These are phyloP conservation scores for Herpetotheres cachinnans DNA, from an alignment of 2,113 vertebrate genomes.

Conservation along the genomic window DNA sequence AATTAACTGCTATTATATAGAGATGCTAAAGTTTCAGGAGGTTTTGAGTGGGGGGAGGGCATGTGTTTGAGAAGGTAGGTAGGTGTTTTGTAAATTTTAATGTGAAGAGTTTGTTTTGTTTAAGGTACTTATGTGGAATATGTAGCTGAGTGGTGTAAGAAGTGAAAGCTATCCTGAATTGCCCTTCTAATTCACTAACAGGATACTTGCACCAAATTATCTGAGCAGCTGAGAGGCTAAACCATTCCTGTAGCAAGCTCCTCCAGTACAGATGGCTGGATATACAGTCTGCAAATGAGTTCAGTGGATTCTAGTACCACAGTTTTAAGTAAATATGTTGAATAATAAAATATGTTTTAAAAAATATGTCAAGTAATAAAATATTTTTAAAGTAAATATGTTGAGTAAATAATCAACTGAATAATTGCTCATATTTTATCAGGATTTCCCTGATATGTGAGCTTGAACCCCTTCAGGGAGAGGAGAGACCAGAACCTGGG, in stretches of 20 bases:
- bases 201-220: not conserved
- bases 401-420: not conserved
- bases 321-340: not conserved
- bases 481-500: not conserved
- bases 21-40: accelerated
- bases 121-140: no score
- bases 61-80: accelerated
- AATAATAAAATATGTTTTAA: not conserved
- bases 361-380: not conserved
- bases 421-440: not conserved
- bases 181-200: not conserved
- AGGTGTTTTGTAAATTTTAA: not conserved
- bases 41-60: accelerated
- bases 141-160: not conserved
- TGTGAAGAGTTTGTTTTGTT: not conserved
- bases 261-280: not conserved
- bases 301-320: accelerated
- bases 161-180: not conserved
- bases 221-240: not conserved
- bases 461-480: not conserved
- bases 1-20: not conserved
- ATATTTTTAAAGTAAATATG: not conserved
- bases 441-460: not conserved
- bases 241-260: not conserved
- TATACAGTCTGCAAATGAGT: not conserved